Evolutionary conservation across 2,888 invertebrate genomes (phyloP).

Genomic region (Cephus rjabovi): DNA sequence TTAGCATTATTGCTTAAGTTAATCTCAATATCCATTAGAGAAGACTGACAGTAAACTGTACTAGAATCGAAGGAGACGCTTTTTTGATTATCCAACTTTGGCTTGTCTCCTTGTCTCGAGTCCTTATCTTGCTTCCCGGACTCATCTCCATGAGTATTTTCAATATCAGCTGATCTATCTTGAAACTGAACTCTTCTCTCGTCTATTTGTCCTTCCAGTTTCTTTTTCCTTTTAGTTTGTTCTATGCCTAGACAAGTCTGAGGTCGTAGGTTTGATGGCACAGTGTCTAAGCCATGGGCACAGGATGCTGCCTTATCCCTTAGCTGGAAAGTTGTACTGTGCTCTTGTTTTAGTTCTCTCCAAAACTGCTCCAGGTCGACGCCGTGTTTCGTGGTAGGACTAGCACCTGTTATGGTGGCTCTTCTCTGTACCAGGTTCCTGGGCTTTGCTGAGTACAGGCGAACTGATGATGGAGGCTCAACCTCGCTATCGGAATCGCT

Average conservation of each 20-base stretch:
- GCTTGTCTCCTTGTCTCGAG: constrained; percentile 5
- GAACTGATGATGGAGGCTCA: constrained; percentile 68
- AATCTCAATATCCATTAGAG: constrained; percentile 18
- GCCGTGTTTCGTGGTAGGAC: constrained; percentile 75
- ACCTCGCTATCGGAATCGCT: constrained; percentile 72
- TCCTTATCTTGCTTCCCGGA: constrained; percentile 17
- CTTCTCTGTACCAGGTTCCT: constrained; percentile 81
- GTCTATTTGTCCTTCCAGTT: constrained; percentile 21
- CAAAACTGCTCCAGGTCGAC: constrained; percentile 81
- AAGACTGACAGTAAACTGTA: constrained; percentile 15
- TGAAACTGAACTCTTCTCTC: constrained; percentile 54
- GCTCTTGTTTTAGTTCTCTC: constrained; percentile 76
- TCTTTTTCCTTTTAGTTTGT: constrained; percentile 36
- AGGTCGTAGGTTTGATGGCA: constrained; percentile 70
- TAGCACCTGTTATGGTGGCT: constrained; percentile 89
- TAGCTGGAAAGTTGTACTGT: constrained; percentile 72
- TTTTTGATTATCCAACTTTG: constrained; percentile 27
- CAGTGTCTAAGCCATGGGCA: constrained; percentile 79
- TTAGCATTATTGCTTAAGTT: constrained; percentile 36
- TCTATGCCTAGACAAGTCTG: constrained; percentile 74
- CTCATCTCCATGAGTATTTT: constrained; percentile 27
- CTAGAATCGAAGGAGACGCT: constrained; percentile 16
- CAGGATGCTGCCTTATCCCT: constrained; percentile 84
- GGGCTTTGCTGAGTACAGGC: constrained; percentile 82
- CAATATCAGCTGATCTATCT: constrained; percentile 38